A percentile compares a stretch with the other conserved stretches of the same genome.
These are phyloP conservation scores for Oscarella lobularis DNA, from an alignment of 37 sponge, comb jelly and placozoan species.

Conservation along the genomic window DNA sequence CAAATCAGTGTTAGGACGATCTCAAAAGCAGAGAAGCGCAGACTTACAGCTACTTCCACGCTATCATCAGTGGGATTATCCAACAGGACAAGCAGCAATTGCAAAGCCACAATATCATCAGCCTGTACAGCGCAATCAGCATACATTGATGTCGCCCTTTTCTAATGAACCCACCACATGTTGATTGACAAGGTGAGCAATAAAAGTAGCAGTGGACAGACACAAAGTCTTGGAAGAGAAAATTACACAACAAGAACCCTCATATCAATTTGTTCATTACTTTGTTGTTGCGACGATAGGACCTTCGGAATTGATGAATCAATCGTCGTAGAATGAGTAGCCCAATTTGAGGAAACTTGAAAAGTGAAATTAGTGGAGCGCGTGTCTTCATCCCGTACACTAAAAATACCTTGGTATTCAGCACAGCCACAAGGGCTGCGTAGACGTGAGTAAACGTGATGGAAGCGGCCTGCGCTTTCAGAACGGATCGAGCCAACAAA, in stretches of 20 bases:
- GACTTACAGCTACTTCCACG: slow-evolving; percentile 68
- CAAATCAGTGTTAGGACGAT: no score
- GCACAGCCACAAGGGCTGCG: slow-evolving; percentile 81
- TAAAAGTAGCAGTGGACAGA: slow-evolving; percentile 70
- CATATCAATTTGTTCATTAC: slow-evolving; percentile 7
- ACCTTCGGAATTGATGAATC: slow-evolving; percentile 65
- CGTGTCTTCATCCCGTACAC: background rate
- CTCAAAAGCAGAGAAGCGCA: background rate
- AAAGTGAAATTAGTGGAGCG: background rate
- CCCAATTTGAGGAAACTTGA: slow-evolving; percentile 73
- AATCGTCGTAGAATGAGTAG: slow-evolving; percentile 81
- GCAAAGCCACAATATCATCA: slow-evolving; percentile 85
- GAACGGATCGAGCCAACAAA: slow-evolving; percentile 68
- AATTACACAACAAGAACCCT: background rate
- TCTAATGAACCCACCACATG: slow-evolving; percentile 50
- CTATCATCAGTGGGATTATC: slow-evolving; percentile 91
- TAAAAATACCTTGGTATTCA: slow-evolving; percentile 70
- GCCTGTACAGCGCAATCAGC: slow-evolving; percentile 4
- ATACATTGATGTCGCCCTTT: no score
- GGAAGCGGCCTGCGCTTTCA: slow-evolving; percentile 85
- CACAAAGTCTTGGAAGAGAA: slow-evolving; percentile 31
- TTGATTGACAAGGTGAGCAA: slow-evolving; percentile 96
- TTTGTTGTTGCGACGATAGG: slow-evolving; percentile 80
- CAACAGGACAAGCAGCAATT: slow-evolving; percentile 77
- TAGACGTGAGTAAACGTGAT: slow-evolving; percentile 96